A percentile compares a stretch with the other conserved stretches of the same genome.
These are phyloP conservation scores for Pteromalus puparum DNA, from an alignment of 1,140 invertebrate genomes.

Conservation along the genomic window DNA sequence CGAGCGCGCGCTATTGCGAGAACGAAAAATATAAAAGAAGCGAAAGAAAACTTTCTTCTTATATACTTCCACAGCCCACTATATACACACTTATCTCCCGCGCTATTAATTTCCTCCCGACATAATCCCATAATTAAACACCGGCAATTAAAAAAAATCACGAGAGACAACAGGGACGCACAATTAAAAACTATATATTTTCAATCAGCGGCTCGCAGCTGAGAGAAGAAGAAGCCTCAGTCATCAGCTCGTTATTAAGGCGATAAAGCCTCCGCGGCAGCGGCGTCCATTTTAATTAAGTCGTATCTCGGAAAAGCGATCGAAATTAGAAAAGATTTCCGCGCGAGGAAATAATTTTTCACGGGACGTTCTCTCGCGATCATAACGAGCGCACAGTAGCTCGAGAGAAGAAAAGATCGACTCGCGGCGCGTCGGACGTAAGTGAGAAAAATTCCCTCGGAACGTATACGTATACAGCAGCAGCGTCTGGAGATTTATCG, in stretches of 20 bases:
- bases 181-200: not conserved
- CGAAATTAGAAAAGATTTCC: not conserved
- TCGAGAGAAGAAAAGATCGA: not conserved
- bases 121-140: not conserved
- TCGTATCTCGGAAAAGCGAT: not conserved
- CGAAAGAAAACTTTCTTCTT: too few relatives aligned
- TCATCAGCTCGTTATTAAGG: not conserved
- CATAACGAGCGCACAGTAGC: not conserved
- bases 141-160: not conserved
- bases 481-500: not conserved
- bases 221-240: not conserved
- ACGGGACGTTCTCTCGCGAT: not conserved
- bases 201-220: not conserved
- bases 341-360: conserved; percentile 3
- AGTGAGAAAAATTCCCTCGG: not conserved
- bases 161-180: not conserved
- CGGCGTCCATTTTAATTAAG: not conserved
- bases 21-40: too few relatives aligned
- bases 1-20: too few relatives aligned
- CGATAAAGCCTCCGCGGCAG: not conserved
- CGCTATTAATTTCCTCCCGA: too few relatives aligned
- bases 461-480: not conserved
- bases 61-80: too few relatives aligned
- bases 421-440: not conserved
- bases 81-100: too few relatives aligned